Percentiles rank a stretch among this genome's conserved stretches.
Evolutionary conservation across 2,797 vertebrate species (phyloP).

Genomic region (Knipowitschia caucasica): DNA sequence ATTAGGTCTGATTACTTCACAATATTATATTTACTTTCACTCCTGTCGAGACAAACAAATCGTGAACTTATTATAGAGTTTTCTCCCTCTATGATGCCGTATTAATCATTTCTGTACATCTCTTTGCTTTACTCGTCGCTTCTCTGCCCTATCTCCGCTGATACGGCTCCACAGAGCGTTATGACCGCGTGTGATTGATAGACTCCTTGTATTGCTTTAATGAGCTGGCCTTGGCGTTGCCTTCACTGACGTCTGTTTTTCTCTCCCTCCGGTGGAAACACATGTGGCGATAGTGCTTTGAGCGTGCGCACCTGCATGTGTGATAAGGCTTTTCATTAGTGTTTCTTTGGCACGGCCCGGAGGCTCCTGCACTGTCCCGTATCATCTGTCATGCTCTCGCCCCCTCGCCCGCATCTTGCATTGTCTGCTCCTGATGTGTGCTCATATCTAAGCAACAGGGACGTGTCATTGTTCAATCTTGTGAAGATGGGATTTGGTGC

Average conservation of each 20-base stretch:
- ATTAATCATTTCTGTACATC: too few species aligned
- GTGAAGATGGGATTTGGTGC: slow-evolving; percentile 17
- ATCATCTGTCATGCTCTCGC: slow-evolving; percentile 56
- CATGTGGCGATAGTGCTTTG: slow-evolving; percentile 11
- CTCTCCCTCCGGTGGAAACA: background rate
- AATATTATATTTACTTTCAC: too few species aligned
- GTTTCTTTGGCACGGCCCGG: slow-evolving; percentile 56
- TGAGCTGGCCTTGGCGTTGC: slow-evolving; percentile 37
- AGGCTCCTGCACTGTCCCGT: slow-evolving; percentile 61
- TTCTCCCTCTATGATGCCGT: too few species aligned
- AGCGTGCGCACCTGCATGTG: slow-evolving; percentile 24
- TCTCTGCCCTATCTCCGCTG: slow-evolving; percentile 17
- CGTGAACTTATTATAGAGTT: too few species aligned
- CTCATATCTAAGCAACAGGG: slow-evolving; percentile 13
- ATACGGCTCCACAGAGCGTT: slow-evolving; percentile 32
- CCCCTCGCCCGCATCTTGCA: slow-evolving; percentile 2
- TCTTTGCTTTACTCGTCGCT: slow-evolving; percentile 1
- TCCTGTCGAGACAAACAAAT: too few species aligned
- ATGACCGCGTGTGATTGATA: slow-evolving; percentile 54
- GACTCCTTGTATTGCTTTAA: slow-evolving; percentile 55
- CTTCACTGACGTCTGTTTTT: slow-evolving; percentile 30
- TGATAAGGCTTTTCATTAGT: slow-evolving; percentile 68
- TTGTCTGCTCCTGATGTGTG: slow-evolving; percentile 7
- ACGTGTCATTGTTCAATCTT: slow-evolving; percentile 15
- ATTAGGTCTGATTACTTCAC: too few species aligned